Evolutionary conservation across 92 coral and sea anemone genomes (phyloP), one percentile per base, ranked within the genome.

Genomic region (Muricea muricata): DNA sequence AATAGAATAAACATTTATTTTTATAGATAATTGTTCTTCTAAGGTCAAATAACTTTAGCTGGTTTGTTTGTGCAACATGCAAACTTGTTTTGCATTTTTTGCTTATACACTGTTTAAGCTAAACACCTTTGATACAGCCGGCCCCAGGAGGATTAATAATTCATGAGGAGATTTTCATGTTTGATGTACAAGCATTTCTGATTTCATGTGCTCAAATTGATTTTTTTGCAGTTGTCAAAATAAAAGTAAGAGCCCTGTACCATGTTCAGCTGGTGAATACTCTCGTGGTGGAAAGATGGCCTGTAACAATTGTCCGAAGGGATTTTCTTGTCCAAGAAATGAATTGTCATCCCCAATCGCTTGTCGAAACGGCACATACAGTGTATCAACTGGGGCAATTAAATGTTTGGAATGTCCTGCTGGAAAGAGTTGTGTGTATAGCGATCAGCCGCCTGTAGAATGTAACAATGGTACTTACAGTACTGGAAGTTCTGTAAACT

Each of bases 351-450:
- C 65, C 23, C 90, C 84, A 24, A 66, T 80, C 60, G 55, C 72
- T 45, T 87, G 90, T 34, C 48, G 61, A 78, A 80, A 87, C 61
- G 90, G 90, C 61, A 80, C 90, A 6, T 87, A 87, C 82, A 68
- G 95, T 31, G 85, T 73, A 42, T 50, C 39, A 10, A 29, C 40
- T 4, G 85, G 90, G 63, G 71, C 78, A 40, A 88, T 85, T 15
- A 65, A 58, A 21, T 93, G 97, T 75, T 50, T 75, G 78, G 88
- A 81, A 57, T 93, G 97, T 72, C 98, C 98, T 14, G 87, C 98
- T 35, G 95, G 95, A 23, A 75, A 84, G 29, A 86, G 66, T 69
- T 94, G 98, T 88, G 85, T 89, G 3, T 76, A 94, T 77, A 84
- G 88, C 13, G 65, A 85, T 13, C 88, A 88, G 77, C 21, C 93